phyloP scores from a whole-genome alignment of 2,113 vertebrate genomes.

The Octodon degus region DNA sequence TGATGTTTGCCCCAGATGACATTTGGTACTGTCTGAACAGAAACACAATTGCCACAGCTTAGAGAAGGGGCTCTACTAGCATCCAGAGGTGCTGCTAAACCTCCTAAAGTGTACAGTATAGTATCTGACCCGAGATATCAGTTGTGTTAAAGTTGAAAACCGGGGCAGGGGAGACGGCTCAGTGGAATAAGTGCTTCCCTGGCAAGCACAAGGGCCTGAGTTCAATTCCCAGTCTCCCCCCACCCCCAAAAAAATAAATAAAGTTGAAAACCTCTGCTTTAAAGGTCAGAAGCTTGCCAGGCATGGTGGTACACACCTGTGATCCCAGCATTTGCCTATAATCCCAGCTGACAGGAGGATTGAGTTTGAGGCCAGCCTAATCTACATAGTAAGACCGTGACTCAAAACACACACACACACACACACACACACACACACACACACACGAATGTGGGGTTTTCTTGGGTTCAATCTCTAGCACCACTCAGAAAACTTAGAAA shows the following conservation, averaged over 20 bases:
- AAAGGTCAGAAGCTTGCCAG: neutral
- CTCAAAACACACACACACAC: neutral
- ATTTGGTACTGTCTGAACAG: constrained; percentile 11
- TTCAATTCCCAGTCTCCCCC: no score
- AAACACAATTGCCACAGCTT: neutral
- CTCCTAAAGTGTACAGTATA: neutral
- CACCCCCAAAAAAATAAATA: no score
- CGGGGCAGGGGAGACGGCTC: no score
- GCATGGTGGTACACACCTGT: neutral
- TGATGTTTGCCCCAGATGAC: neutral
- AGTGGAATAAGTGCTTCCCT: no score
- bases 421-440: no score
- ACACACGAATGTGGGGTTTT: no score
- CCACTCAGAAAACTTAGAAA: neutral
- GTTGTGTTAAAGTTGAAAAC: neutral
- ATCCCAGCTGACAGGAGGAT: neutral
- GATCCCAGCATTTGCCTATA: neutral
- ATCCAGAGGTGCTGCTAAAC: neutral
- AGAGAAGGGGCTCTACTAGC: neutral
- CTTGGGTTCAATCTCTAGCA: neutral
- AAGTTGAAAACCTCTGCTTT: neutral
- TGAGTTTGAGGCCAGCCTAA: neutral
- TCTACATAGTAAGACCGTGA: neutral
- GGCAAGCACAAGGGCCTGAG: no score
- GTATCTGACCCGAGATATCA: no score